Percentiles rank a stretch among this genome's conserved stretches.
phyloP scores from a whole-genome alignment of 2,888 invertebrate species.

The Chloroclysta siterata region DNA sequence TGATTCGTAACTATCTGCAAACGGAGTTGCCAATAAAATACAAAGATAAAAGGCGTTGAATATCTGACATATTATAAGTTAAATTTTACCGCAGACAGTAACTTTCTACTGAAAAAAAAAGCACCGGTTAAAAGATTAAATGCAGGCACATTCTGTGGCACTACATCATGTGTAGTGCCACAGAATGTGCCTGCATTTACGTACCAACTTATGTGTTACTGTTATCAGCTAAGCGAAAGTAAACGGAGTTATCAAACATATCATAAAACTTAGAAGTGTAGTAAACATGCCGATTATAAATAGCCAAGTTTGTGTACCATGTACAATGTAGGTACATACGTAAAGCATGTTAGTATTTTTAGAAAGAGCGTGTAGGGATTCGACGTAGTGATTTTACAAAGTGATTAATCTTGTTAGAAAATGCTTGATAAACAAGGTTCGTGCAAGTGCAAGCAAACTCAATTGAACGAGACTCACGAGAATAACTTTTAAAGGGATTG shows the following conservation, averaged over 20 bases:
- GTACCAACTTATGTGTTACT: neutral
- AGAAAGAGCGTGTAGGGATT: neutral
- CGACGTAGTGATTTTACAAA: neutral
- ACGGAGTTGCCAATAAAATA: too few relatives aligned
- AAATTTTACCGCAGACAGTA: too few relatives aligned
- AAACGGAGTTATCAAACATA: slow-evolving; percentile 22
- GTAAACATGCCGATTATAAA: slow-evolving; percentile 31
- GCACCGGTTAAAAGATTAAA: neutral
- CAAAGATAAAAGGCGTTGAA: too few relatives aligned
- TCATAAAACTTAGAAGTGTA: slow-evolving; percentile 19
- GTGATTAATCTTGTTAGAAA: neutral
- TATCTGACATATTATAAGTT: too few relatives aligned
- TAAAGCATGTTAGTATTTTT: slow-evolving; percentile 17
- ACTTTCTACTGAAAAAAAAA: neutral
- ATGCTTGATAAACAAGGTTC: neutral
- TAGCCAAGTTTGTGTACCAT: slow-evolving; percentile 14
- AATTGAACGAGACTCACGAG: neutral
- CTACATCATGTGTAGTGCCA: too few relatives aligned
- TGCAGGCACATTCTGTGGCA: neutral
- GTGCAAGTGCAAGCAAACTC: neutral
- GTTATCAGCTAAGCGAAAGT: slow-evolving; percentile 24
- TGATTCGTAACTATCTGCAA: too few relatives aligned
- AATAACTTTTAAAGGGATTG: neutral
- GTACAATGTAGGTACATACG: slow-evolving; percentile 4
- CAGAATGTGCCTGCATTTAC: too few relatives aligned